phyloP scores from a whole-genome alignment of 2,113 vertebrate genomes.

The Osmerus eperlanus region DNA sequence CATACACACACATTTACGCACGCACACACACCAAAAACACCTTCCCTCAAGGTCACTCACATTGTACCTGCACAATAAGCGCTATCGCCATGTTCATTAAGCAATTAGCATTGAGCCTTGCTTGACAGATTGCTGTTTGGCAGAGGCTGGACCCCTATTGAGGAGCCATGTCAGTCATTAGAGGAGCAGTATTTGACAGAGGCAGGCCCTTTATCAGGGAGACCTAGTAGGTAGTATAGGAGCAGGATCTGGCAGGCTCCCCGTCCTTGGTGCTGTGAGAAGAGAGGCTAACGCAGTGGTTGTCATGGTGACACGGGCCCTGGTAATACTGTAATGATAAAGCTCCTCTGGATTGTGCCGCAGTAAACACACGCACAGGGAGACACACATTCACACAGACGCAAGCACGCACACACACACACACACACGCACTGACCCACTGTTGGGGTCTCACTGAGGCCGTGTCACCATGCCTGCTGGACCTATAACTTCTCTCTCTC shows the following conservation, averaged over 20 bases:
- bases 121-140: constrained; percentile 20
- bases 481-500: too few species aligned
- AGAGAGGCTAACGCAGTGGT: constrained; percentile 68
- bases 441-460: too few species aligned
- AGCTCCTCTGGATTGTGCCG: constrained; percentile 67
- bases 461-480: too few species aligned
- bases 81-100: constrained; percentile 2
- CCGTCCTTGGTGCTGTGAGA: constrained; percentile 69
- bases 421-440: too few species aligned
- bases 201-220: background rate
- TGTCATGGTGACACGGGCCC: constrained; percentile 70
- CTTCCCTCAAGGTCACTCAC: constrained; percentile 52
- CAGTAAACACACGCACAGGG: constrained; percentile 62
- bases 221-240: constrained; percentile 12
- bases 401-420: too few species aligned
- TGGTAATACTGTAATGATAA: constrained; percentile 70
- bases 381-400: too few species aligned
- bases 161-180: constrained; percentile 44
- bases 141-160: constrained; percentile 6
- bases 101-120: constrained; percentile 12
- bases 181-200: background rate
- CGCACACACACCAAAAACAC: background rate
- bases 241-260: constrained; percentile 60
- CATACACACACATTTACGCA: too few species aligned
- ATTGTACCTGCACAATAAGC: constrained; percentile 11